phyloP scores from a whole-genome alignment of 2,888 invertebrate genomes.

The Brachyptera risi region DNA sequence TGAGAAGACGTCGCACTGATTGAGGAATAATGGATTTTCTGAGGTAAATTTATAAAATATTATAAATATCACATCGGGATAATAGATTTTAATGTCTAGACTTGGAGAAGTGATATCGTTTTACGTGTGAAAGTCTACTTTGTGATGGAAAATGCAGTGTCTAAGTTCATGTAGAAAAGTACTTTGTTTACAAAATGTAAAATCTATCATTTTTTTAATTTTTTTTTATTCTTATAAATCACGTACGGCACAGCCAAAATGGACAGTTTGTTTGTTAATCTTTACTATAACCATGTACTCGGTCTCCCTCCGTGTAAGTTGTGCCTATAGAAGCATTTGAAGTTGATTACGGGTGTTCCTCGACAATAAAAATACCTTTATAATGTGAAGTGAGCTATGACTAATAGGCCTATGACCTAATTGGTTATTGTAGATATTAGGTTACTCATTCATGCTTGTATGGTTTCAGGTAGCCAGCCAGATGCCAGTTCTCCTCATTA shows the following conservation, averaged over 20 bases:
- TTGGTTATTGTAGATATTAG: constrained; percentile 12
- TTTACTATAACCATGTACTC: background rate
- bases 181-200: constrained; percentile 20
- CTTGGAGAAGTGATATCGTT: no score
- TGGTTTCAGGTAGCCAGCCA: constrained; percentile 18
- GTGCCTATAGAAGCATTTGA: no score
- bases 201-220: constrained; percentile 17
- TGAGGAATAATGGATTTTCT: constrained; percentile 15
- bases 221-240: constrained; percentile 3
- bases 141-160: background rate
- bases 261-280: background rate
- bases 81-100: background rate
- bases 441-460: constrained; percentile 8
- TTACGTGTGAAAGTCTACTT: background rate
- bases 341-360: no score
- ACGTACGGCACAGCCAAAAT: constrained; percentile 2
- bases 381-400: constrained; percentile 7
- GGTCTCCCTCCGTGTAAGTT: background rate
- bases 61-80: background rate
- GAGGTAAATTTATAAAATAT: constrained; percentile 8
- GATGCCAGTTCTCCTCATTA: background rate
- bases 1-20: constrained; percentile 5
- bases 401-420: constrained; percentile 21
- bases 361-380: background rate
- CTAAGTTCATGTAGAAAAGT: background rate